Base-by-base conservation (phyloP, 2,113 vertebrate species). In the Elanus axillaris region DNA sequence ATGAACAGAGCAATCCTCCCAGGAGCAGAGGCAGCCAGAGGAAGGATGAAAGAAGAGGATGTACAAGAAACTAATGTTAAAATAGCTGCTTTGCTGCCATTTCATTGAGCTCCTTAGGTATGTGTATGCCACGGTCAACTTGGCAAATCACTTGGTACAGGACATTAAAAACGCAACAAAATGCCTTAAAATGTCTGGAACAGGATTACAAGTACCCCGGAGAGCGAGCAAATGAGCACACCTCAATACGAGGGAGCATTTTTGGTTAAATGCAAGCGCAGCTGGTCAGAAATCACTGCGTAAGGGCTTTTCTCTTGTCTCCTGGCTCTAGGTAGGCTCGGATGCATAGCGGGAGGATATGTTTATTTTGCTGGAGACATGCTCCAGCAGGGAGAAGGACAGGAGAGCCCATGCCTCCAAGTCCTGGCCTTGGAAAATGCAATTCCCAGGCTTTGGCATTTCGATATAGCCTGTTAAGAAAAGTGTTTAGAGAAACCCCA, bases 21-120 rank as follows among this genome's bases (percentile, higher is more conserved):
- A 69, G 94, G 81, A 93, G 74, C 73, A 75, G 64, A 84, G 17
- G 48, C 68, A 95, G 71, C 31, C 74, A 75, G 56, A 91, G 69
- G 56, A 84, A 89, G 59, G 56, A 78, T 40, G 60, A 64, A 92
- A 88, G 71, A 36, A 58, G 72, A 94, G 7, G 71, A 68, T 20
- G 34, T 73, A 48, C 48, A 85, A 71, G 68, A 71, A 88, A 69
- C 40, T 18, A 29, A 50, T 58, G 74, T 62, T 87, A 47, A 81
- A 91, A 82, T n/a, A 94, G 81, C 78, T 68, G 52, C 53, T 85
- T 74, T 52, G 40, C 74, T 94, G 48, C 55, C 32, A 53, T 66
- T 88, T 79, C 45, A 9, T 0, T 60, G 81, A 73, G 69, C 48
- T 82, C 60, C 82, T 76, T 72, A 19, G 19, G 25, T 43, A 21